These are phyloP conservation scores for Emys orbicularis DNA, from an alignment of 2,797 vertebrate species.

Conservation along the genomic window DNA sequence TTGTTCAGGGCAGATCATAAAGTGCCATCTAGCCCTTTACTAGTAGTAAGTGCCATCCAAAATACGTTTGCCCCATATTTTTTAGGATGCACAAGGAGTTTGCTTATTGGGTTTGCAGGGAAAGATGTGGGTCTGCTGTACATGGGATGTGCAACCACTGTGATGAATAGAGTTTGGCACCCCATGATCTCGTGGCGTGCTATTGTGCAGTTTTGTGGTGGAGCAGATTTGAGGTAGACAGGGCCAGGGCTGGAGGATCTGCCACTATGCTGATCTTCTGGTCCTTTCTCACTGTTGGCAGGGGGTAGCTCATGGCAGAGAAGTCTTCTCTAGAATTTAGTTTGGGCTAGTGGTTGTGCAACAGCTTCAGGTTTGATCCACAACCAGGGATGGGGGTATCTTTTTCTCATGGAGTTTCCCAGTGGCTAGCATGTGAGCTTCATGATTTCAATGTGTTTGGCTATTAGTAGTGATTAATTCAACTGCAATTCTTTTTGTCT, in stretches of 20 bases:
- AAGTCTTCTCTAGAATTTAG: not conserved
- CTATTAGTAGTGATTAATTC: not conserved
- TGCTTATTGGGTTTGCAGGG: not conserved
- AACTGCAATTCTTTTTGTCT: not conserved
- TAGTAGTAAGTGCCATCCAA: not conserved
- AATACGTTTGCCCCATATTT: not conserved
- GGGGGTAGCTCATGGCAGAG: not conserved
- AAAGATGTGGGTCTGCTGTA: not conserved
- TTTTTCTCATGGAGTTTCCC: not conserved
- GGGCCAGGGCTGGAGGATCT: not conserved
- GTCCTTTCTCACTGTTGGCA: not conserved
- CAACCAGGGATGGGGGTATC: not conserved
- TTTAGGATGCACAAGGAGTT: not conserved
- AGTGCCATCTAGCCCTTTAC: not conserved
- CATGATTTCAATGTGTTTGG: not conserved
- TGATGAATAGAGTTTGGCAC: not conserved
- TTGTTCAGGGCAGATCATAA: not conserved
- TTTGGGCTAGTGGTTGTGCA: not conserved
- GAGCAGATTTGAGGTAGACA: not conserved
- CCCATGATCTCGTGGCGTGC: rapidly evolving
- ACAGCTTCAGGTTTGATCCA: not conserved
- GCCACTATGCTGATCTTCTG: not conserved
- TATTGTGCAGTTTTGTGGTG: not conserved
- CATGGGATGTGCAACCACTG: rapidly evolving
- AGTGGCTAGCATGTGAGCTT: not conserved